A percentile compares a stretch with the other conserved stretches of the same genome.
phyloP scores from a whole-genome alignment of 2,888 invertebrate species.

The Drosophila austrosaltans region DNA sequence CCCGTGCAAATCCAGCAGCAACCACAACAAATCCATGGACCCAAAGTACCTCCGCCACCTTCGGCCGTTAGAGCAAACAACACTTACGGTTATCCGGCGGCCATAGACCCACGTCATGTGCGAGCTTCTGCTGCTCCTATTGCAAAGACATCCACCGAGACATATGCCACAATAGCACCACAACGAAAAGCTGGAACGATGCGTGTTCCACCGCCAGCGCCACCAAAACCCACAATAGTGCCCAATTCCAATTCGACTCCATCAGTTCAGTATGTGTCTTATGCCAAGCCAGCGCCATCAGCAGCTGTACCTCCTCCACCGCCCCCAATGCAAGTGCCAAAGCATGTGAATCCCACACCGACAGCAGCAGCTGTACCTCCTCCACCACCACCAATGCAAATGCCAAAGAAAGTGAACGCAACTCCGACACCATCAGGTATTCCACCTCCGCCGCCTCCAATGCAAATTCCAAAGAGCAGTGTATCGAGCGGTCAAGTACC shows the following conservation, averaged over 20 bases:
- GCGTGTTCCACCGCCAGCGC: conserved; percentile 56
- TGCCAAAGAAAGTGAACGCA: conserved; percentile 20
- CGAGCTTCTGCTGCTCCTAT: conserved; percentile 21
- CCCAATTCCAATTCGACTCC: conserved; percentile 26
- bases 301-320: conserved; percentile 1
- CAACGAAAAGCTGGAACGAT: conserved; percentile 57
- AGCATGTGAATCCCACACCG: conserved; percentile 16
- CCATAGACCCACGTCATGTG: conserved; percentile 45
- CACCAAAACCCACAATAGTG: conserved; percentile 53
- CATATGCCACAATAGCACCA: conserved; percentile 62
- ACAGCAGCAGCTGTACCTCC: conserved; percentile 11
- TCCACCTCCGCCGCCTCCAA: conserved; percentile 21
- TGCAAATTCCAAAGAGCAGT: conserved; percentile 24
- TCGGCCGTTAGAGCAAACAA: conserved; percentile 63
- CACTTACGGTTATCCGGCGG: conserved; percentile 42
- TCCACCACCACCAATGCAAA: conserved; percentile 27
- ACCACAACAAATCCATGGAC: conserved; percentile 28
- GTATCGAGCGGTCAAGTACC: neutral
- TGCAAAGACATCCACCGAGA: conserved; percentile 28
- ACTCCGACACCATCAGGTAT: neutral
- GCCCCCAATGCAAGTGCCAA: conserved; percentile 30
- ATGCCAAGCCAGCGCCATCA: conserved; percentile 24
- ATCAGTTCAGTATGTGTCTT: conserved; percentile 31
- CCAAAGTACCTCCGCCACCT: conserved; percentile 61
- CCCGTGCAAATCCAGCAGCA: conserved; percentile 54